Conservation (phyloP, 2,113 vertebrate species). For the Aegithalos caudatus region DNA sequence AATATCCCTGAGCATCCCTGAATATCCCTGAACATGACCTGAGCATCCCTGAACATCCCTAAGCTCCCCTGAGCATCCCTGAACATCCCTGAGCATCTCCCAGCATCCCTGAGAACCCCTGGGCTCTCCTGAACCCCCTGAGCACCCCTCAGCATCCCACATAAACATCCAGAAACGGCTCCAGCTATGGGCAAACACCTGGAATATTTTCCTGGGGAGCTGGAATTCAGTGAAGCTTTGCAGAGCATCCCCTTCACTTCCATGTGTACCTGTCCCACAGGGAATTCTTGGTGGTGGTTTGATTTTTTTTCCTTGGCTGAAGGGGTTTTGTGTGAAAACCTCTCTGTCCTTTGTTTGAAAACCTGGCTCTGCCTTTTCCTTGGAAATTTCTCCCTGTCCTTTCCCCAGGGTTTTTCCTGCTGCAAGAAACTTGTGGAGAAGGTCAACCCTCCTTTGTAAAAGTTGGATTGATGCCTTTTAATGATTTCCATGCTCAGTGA, state of each 20-base stretch:
- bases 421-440: not conserved
- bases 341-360: not conserved
- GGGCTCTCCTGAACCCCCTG: rapidly evolving
- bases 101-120: not conserved
- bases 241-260: not conserved
- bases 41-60: rapidly evolving
- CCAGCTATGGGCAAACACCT: rapidly evolving
- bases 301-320: not conserved
- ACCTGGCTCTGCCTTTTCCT: not conserved
- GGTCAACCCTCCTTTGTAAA: rapidly evolving
- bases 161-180: rapidly evolving
- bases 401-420: not conserved
- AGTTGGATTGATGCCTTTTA: not conserved
- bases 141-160: not conserved
- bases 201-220: not conserved
- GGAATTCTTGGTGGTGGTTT: not conserved
- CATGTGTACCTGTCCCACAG: not conserved
- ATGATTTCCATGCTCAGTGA: not conserved
- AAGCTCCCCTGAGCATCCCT: rapidly evolving
- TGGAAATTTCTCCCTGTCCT: not conserved
- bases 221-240: not conserved
- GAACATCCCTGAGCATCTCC: rapidly evolving
- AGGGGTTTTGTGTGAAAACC: not conserved
- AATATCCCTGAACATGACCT: rapidly evolving
- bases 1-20: not conserved